Base-by-base conservation (phyloP, 2,797 vertebrate species). In the Anomalospiza imberbis region DNA sequence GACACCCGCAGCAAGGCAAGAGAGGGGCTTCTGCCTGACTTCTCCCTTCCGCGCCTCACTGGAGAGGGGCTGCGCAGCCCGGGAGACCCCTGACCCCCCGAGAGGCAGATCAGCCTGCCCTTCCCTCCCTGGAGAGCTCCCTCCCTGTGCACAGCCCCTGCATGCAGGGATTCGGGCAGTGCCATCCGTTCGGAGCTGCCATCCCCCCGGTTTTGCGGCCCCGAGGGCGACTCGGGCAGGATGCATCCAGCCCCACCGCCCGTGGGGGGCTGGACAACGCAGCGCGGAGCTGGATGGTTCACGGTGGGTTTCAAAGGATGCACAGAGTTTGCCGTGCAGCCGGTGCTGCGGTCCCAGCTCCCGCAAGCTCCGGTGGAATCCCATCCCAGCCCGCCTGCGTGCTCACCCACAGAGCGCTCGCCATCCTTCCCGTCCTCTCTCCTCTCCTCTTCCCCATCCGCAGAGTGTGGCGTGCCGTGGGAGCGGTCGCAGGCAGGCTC, bases 121-220 rank as follows among this genome's bases (percentile, higher is more conserved):
- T 85, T 13, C 31, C 13, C 21, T 76, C 28, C 48, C 79, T 2
- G 1, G 19, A 47, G 51, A 61, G 68, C 79, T 29, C 53, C 38
- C 57, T 77, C 22, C 20, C 45, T 16, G 54, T 9, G 17, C 3
- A 0, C 80, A 70, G 63, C 74, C 28, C 29, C 51, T 68, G 55
- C 51, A 2, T 0, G 7, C 82, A 12, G 76, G 60, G 71, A 51
- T 25, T 44, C 12, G 1, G 47, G 82, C 21, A 0, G 40, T 24
- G 62, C 47, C 31, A 0, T 8, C 53, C 10, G 0, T 18, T 42
- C 19, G 75, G 67, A 70, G 22, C 65, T 3, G 6, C 42, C 38
- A 2, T 0, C 50, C 5, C 4, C 8, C 36, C 1, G 3, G 24
- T 6, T 53, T 19, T 40, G 55, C 29, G 22, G 6, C 48, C 44